Evolutionary conservation across 2,888 invertebrate genomes (phyloP), one percentile per base, ranked within the genome.

Genomic region (Griposia aprilina): DNA sequence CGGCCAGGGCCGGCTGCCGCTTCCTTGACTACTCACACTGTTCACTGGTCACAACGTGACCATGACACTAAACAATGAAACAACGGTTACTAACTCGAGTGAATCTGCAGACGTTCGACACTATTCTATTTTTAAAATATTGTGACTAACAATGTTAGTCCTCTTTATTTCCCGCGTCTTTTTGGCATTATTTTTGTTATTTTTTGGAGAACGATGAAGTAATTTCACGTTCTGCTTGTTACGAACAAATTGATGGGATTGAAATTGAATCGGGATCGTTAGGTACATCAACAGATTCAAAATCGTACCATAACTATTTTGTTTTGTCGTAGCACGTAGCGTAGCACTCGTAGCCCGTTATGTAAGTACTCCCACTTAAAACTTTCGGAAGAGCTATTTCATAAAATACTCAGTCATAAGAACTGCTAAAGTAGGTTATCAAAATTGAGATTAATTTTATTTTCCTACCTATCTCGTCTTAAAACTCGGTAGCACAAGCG

Each of bases 1-100:
- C 88, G 90, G 92, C 88, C 92, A 91, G 84, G 92, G 92, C 69
- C 90, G 83, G 77, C 81, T 74, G 85, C 82, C 82, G 79, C 76
- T 85, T 87, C 87, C 81, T 87, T 86, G 59, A 76, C 79, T 81
- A 81, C 78, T 80, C 81, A 80, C 74, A 66, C 79, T 86, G 76
- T 71, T 78, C 79, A 78, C 81, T 83, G 83, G 88, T 78, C 81
- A 80, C 70, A 75, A 57, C 30, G 75, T 80, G 86, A 67, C 87
- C 87, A 71, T 87, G 87, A 87, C 87, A 86, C 87, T 87, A 87
- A 84, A 84, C 72, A 87, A 77, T 75, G 69, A 73, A 85, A 81
- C 85, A 75, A 75, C 84, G 73, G 76, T 76, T 87, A 78, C 83
- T 73, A 71, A 76, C 73, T 87, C 75, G 63, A 76, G 72, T 87